A percentile compares a stretch with the other conserved stretches of the same genome.
Evolutionary conservation across 2,797 vertebrate species (phyloP).

Genomic region (Silurus aristotelis): DNA sequence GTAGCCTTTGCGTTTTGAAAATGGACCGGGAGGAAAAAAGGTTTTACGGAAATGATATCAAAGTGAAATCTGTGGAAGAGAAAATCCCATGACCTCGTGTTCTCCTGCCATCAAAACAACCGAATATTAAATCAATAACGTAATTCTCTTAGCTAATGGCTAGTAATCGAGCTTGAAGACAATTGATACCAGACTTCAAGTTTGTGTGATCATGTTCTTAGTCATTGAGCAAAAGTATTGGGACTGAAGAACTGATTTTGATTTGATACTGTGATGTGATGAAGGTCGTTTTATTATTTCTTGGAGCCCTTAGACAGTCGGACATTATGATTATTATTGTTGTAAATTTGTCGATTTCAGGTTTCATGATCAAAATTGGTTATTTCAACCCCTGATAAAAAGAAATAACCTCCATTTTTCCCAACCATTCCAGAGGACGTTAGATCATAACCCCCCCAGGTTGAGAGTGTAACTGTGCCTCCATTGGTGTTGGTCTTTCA

Average conservation of each 20-base stretch:
- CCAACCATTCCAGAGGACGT: neutral
- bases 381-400: neutral
- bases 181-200: no score
- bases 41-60: neutral
- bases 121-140: no score
- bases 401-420: neutral
- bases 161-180: no score
- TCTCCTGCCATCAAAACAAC: neutral
- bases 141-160: neutral
- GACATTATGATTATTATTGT: neutral
- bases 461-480: constrained; percentile 34
- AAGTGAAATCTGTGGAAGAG: neutral
- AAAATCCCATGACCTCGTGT: neutral
- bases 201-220: no score
- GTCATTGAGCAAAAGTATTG: no score
- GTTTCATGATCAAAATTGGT: neutral
- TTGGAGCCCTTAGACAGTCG: neutral
- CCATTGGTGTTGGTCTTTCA: constrained; percentile 52
- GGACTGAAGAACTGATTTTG: no score
- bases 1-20: constrained; percentile 75
- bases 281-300: neutral
- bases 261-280: neutral
- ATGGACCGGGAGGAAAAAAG: constrained; percentile 45
- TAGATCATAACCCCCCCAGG: constrained; percentile 37
- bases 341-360: neutral